phyloP scores from a whole-genome alignment of 2,113 vertebrate genomes.

The Ranitomeya variabilis region DNA sequence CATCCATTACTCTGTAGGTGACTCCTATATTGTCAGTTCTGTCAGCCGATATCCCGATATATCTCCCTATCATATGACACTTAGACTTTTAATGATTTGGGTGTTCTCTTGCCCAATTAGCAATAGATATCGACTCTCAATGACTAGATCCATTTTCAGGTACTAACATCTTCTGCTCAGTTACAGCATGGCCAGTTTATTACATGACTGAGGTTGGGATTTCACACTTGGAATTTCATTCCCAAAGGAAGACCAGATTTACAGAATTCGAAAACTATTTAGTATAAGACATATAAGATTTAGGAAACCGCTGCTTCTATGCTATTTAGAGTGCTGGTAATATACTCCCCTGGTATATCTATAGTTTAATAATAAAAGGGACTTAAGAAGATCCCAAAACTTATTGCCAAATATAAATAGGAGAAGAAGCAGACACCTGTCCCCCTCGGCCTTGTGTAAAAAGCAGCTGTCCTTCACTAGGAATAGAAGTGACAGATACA shows the following conservation, averaged over 20 bases:
- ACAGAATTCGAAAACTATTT: not conserved
- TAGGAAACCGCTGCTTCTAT: not conserved
- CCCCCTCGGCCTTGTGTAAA: conserved; percentile 6
- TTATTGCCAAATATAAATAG: conserved; percentile 35
- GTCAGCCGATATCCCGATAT: not conserved
- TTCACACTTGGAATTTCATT: not conserved
- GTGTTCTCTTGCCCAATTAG: not conserved
- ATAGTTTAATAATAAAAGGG: conserved; percentile 21
- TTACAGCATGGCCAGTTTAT: not conserved
- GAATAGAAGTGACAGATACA: conserved; percentile 48
- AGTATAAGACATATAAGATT: not conserved
- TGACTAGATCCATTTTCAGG: not conserved
- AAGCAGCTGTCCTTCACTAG: conserved; percentile 48
- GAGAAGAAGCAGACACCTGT: conserved; percentile 36
- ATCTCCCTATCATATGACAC: not conserved
- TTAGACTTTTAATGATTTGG: not conserved
- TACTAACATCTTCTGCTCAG: not conserved
- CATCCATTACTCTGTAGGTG: not conserved
- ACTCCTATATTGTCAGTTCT: not conserved
- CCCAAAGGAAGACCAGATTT: not conserved
- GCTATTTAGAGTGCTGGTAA: not conserved
- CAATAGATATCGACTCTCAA: not conserved
- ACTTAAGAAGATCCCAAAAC: not conserved
- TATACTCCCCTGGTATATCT: not conserved
- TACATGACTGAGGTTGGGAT: not conserved